phyloP scores from a whole-genome alignment of 1,140 invertebrate genomes.

The Physella acuta region DNA sequence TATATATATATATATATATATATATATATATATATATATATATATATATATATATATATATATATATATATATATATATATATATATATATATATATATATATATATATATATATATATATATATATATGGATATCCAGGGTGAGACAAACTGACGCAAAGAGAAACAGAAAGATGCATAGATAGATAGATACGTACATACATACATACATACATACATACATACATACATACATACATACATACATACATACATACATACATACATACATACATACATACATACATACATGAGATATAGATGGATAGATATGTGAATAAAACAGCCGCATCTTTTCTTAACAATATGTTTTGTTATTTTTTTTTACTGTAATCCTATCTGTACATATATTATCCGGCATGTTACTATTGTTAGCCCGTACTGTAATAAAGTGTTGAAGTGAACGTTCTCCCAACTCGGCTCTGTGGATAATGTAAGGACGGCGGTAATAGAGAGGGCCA shows the following conservation, averaged over 20 bases:
- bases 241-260: not conserved
- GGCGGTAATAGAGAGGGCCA: too few species aligned
- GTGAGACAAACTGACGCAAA: not conserved
- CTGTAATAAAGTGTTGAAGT: too few species aligned
- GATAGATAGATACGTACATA: not conserved
- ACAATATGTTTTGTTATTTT: too few species aligned
- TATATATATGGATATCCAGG: not conserved
- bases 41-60: not conserved
- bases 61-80: not conserved
- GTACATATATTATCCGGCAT: too few species aligned
- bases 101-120: not conserved
- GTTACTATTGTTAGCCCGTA: too few species aligned
- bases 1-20: not conserved
- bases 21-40: not conserved
- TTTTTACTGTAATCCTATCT: too few species aligned
- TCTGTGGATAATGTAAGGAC: too few species aligned
- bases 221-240: not conserved
- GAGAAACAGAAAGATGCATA: not conserved
- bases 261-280: not conserved
- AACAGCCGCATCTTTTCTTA: too few species aligned
- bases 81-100: not conserved
- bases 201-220: not conserved
- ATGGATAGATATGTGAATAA: not conserved
- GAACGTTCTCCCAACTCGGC: too few species aligned
- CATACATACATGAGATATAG: not conserved